Evolutionary conservation across 37 sponge, comb jelly and placozoan genomes (phyloP).

Genomic region (Aplysina aerophoba): DNA sequence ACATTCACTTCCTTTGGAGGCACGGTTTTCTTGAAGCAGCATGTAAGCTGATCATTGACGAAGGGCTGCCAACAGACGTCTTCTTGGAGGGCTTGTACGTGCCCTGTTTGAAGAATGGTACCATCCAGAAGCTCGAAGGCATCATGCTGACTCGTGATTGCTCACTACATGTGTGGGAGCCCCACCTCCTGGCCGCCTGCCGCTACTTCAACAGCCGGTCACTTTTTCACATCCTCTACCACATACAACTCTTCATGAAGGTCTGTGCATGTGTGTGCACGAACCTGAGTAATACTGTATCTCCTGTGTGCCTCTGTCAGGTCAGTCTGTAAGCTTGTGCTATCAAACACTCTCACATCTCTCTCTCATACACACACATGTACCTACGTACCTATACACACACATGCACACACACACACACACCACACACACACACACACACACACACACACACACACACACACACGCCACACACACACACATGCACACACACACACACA

Average conservation of each 20-base stretch:
- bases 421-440: too few species aligned
- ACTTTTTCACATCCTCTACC: slow-evolving; percentile 71
- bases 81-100: slow-evolving; percentile 82
- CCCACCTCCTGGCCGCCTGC: slow-evolving; percentile 71
- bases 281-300: neutral
- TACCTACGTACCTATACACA: too few species aligned
- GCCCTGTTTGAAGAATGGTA: slow-evolving; percentile 74
- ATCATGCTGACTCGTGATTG: slow-evolving; percentile 59
- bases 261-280: slow-evolving; percentile 31
- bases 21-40: slow-evolving; percentile 77
- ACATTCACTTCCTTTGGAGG: slow-evolving; percentile 78
- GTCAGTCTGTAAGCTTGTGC: neutral
- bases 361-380: too few species aligned
- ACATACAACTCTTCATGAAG: slow-evolving; percentile 84
- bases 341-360: too few species aligned
- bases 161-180: slow-evolving; percentile 71
- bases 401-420: too few species aligned
- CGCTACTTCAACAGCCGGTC: slow-evolving; percentile 52
- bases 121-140: slow-evolving; percentile 52
- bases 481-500: slow-evolving; percentile 1
- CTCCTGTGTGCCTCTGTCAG: neutral
- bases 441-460: too few species aligned
- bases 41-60: slow-evolving; percentile 66
- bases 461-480: too few species aligned
- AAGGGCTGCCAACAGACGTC: slow-evolving; percentile 75